Base-by-base conservation (phyloP, 2,888 invertebrate species). In the Ichneumoninae sp. region DNA sequence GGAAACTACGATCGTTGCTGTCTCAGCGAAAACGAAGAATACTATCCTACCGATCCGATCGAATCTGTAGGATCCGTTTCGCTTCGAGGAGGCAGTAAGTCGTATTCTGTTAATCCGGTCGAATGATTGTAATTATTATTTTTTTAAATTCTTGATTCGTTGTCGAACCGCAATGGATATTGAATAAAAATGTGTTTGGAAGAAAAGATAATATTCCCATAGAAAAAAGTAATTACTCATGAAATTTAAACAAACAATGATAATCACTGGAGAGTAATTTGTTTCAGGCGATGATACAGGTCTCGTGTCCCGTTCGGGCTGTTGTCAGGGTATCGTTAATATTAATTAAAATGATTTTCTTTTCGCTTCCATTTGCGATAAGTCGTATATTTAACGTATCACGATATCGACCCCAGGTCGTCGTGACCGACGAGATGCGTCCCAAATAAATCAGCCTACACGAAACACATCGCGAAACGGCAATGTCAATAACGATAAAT, bases 1-100 rank as follows among this genome's bases (percentile, higher is more conserved):
- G 71, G 50, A 19, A 66, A 57, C 19, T 33, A 26, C 5, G n/a
- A 30, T 57, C 30, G 13, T 19, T 36, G 54, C 13, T 70, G 70
- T 54, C 57, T 44, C 13, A 50, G 36, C 33, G 74, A 79, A 10
- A 68, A 68, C 36, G 60, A 79, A 22, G 79, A 83, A 30, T 69
- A 69, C 26, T 52, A 60, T 70, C 70, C 57, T 19, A 10, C 40
- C 36, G 47, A 69, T 22, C 30, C 44, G 10, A 52, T 13, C 30
- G 66, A 50, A 52, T 69, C 79, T 50, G 63, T 1, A 36, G 57
- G 30, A 52, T 74, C 74, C 0, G 26, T 50, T 63, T 60, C 52
- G 10, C 50, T 69, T 16, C 69, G 57, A 16, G 74, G 74, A 50
- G 69, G 66, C 19, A 76, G 66, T 40, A 40, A 76, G 71, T 47